phyloP scores from a whole-genome alignment of 1,140 invertebrate genomes.

The Eciton burchellii region DNA sequence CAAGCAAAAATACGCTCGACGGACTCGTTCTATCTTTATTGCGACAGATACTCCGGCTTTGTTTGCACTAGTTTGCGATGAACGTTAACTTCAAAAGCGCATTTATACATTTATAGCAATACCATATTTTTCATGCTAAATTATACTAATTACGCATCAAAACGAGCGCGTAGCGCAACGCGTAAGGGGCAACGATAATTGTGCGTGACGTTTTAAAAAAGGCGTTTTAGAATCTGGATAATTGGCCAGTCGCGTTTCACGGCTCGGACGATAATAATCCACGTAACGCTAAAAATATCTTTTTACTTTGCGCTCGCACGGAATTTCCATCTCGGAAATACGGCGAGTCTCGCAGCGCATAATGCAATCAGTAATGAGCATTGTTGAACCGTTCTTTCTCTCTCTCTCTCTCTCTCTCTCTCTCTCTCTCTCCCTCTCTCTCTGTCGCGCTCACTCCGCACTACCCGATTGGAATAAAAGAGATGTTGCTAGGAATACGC shows the following conservation, averaged over 20 bases:
- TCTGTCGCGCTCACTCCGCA: no score
- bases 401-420: no score
- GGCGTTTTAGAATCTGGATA: background rate
- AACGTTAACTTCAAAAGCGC: slow-evolving; percentile 25
- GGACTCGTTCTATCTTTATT: slow-evolving; percentile 30
- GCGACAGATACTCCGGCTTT: slow-evolving; percentile 40
- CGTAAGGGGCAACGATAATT: background rate
- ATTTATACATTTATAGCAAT: slow-evolving; percentile 5
- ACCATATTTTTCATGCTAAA: slow-evolving; percentile 40
- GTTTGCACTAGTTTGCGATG: slow-evolving; percentile 16
- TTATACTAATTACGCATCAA: slow-evolving; percentile 27
- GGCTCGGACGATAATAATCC: background rate
- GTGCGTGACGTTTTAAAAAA: background rate
- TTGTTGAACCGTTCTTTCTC: slow-evolving; percentile 3
- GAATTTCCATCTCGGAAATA: background rate
- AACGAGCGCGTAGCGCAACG: background rate
- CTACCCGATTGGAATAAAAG: background rate
- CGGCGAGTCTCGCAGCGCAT: background rate
- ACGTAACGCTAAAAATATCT: background rate
- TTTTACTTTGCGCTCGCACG: background rate
- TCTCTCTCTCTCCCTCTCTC: background rate
- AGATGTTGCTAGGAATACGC: slow-evolving; percentile 10
- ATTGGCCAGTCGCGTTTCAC: background rate
- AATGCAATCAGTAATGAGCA: background rate
- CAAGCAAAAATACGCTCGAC: slow-evolving; percentile 44